phyloP scores from a whole-genome alignment of 2,888 invertebrate species.

The Lycia hirtaria region DNA sequence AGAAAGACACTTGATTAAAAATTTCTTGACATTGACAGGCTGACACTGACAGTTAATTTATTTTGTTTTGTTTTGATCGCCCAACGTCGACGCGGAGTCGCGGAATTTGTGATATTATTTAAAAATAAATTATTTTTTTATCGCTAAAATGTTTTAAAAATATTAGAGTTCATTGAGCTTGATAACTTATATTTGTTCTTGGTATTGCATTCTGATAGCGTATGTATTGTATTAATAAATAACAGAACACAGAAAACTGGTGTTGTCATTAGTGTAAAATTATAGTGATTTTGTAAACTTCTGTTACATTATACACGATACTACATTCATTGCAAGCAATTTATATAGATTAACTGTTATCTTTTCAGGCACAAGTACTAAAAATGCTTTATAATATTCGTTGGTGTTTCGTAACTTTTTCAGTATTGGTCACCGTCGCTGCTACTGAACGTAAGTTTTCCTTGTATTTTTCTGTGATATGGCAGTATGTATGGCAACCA shows the following conservation, averaged over 20 bases:
- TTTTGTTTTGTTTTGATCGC: no score
- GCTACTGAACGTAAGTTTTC: slow-evolving; percentile 7
- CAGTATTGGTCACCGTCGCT: not conserved
- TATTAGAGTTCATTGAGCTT: not conserved
- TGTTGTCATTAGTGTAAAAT: not conserved
- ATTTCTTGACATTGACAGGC: no score
- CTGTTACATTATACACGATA: not conserved
- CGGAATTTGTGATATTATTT: no score
- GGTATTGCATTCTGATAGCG: not conserved
- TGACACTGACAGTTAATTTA: no score
- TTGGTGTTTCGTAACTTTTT: not conserved
- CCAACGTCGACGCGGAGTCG: no score
- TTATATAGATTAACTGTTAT: not conserved
- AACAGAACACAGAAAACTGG: not conserved
- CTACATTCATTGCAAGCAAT: not conserved
- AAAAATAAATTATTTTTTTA: not conserved
- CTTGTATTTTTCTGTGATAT: not conserved
- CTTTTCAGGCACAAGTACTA: not conserved
- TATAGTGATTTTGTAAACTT: no score
- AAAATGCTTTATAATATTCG: not conserved
- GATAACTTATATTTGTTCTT: slow-evolving; percentile 1
- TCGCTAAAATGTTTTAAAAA: no score
- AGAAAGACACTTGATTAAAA: no score
- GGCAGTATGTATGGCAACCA: not conserved
- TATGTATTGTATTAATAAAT: not conserved